Conservation (phyloP, 1,140 invertebrate species). For the Lepidurus couesii region DNA sequence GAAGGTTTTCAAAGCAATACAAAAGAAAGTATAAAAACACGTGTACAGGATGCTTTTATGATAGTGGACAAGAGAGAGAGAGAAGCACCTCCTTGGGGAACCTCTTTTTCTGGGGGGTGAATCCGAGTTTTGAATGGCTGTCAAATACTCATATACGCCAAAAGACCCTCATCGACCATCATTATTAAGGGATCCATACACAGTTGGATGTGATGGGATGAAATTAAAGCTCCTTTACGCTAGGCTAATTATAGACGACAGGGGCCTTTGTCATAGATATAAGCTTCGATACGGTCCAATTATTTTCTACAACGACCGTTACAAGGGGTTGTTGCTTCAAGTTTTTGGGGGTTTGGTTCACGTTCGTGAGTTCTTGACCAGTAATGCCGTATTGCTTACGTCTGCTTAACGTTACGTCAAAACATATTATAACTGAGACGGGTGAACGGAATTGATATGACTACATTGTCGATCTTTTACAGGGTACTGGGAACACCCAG, state of each 20-base stretch:
- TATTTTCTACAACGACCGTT: not conserved
- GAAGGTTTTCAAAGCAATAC: not conserved
- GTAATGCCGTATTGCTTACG: too few species aligned
- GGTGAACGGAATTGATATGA: not conserved
- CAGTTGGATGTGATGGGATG: not conserved
- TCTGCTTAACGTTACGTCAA: not conserved
- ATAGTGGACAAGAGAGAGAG: not conserved
- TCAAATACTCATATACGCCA: not conserved
- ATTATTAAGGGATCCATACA: not conserved
- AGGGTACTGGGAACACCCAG: slow-evolving; percentile 33
- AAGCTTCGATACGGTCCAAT: not conserved
- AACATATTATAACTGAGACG: not conserved
- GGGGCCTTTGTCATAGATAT: not conserved
- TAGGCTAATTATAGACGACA: slow-evolving; percentile 14
- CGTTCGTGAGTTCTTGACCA: too few species aligned
- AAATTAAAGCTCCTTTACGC: slow-evolving; percentile 16
- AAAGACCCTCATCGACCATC: slow-evolving; percentile 8
- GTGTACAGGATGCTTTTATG: not conserved
- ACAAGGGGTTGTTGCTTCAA: not conserved
- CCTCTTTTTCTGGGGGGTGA: not conserved
- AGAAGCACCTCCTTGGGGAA: not conserved
- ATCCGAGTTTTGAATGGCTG: not conserved
- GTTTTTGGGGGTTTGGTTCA: too few species aligned
- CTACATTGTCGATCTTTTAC: not conserved
- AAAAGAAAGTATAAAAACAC: not conserved